These are phyloP conservation scores for Apamea monoglypha DNA, from an alignment of 2,888 invertebrate genomes.

Conservation along the genomic window DNA sequence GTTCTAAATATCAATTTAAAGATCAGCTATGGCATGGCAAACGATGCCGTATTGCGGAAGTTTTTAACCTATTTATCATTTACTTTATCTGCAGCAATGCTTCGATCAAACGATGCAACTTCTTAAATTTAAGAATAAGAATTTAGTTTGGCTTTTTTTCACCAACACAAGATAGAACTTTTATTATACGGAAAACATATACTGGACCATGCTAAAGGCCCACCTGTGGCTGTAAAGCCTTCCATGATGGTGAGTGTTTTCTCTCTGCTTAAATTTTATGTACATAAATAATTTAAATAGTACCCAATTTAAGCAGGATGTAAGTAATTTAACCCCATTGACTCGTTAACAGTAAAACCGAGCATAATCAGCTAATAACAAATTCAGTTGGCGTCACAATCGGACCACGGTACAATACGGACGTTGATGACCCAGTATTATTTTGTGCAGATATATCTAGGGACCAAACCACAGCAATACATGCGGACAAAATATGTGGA, in stretches of 20 bases:
- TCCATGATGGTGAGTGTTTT: neutral
- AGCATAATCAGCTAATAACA: slow-evolving; percentile 18
- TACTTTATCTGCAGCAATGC: neutral
- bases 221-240: neutral
- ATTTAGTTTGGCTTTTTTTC: neutral
- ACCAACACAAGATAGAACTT: no score
- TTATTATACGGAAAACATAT: no score
- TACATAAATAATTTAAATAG: neutral
- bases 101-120: neutral
- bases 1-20: neutral
- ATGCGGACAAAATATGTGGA: slow-evolving; percentile 60
- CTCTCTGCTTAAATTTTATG: neutral
- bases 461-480: slow-evolving; percentile 48
- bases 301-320: neutral
- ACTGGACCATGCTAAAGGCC: neutral
- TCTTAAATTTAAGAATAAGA: neutral
- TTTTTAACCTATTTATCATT: neutral
- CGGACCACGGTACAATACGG: neutral
- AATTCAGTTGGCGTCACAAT: slow-evolving; percentile 27
- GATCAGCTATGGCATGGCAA: neutral
- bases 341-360: slow-evolving; percentile 10
- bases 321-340: neutral
- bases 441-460: slow-evolving; percentile 51
- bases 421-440: slow-evolving; percentile 41
- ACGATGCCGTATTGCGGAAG: neutral